A percentile compares a stretch with the other conserved stretches of the same genome.
Conservation (phyloP, 2,797 vertebrate genomes). For the Lithobates pipiens region DNA sequence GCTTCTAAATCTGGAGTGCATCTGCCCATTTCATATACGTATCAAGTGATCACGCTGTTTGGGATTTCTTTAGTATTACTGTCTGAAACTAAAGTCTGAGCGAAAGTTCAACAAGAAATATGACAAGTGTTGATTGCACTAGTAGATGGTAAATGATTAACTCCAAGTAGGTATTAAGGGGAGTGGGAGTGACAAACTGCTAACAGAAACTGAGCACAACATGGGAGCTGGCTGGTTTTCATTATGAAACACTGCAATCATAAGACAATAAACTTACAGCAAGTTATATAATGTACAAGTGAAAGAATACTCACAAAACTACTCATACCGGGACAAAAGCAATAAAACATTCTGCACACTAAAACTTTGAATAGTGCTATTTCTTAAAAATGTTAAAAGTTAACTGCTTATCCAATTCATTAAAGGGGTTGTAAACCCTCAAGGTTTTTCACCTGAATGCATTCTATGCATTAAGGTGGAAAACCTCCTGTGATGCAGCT, state of each 20-base stretch:
- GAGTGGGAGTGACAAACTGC: neutral
- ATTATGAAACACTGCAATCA: neutral
- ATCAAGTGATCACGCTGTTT: too few relatives aligned
- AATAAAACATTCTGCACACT: neutral
- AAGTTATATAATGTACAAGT: neutral
- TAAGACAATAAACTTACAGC: neutral
- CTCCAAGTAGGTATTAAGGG: neutral
- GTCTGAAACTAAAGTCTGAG: neutral
- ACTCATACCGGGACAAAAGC: neutral
- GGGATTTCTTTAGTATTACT: neutral
- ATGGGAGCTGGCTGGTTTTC: neutral
- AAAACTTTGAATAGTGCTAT: too few relatives aligned
- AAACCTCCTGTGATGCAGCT: too few relatives aligned
- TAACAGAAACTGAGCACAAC: slow-evolving; percentile 3
- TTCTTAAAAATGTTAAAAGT: too few relatives aligned
- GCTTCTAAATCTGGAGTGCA: too few relatives aligned
- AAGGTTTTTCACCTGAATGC: too few relatives aligned
- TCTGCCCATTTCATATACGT: too few relatives aligned
- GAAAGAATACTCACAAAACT: neutral
- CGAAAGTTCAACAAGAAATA: neutral
- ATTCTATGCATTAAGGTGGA: too few relatives aligned
- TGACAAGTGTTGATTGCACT: neutral
- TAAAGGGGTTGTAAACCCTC: too few relatives aligned
- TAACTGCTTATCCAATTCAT: neutral
- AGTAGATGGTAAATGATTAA: slow-evolving; percentile 12